Evolutionary conservation across 2,113 vertebrate species (phyloP), one percentile per base, ranked within the genome.

Genomic region (Strix aluco): DNA sequence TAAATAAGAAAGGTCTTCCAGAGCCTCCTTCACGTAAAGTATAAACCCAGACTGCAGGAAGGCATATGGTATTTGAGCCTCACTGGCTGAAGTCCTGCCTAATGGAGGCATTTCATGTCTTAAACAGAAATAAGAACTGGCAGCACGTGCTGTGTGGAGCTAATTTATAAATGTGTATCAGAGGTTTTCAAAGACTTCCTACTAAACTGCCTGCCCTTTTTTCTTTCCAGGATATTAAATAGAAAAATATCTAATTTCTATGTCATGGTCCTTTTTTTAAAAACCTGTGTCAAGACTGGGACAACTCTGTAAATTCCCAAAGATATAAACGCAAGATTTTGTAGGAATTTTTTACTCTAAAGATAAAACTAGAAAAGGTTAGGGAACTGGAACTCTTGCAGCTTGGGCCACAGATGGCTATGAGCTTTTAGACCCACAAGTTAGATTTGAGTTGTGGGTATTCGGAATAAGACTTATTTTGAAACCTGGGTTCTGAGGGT

Each of bases 261-360:
- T 44, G 17, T 49, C 1, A 7, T 5, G 6, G 38, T 42, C 19
- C 5, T 3, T 23, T 30, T 47, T 55, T 51, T 18, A 25, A 85
- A 47, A 12, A 16, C 11, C 9, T 59, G 4, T 14, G 12, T 47
- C 17, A 73, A 77, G 65, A 21, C 15, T 49, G 14, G 11, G 23
- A 32, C 16, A 30, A 19, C 2, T n/a, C 4, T 40, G 3, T 40
- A 5, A 0, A 0, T 38, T 11, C 20, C 21, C 14, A 15, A 34
- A 61, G 25, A 4, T 79, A 54, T 9, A 36, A 79, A 66, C 0
- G 0, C 23, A 21, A 81, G 5, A 5, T 6, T 78, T 46, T 3
- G 6, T 10, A 72, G 26, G 15, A 20, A 23, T 83, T 83, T 86
- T 79, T 58, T 22, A 29, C 11, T 72, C 15, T 36, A 9, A 82